Percentiles rank a stretch among this genome's conserved stretches.
Conservation (phyloP, 2,888 invertebrate genomes). For the Drosophila longiperda region DNA sequence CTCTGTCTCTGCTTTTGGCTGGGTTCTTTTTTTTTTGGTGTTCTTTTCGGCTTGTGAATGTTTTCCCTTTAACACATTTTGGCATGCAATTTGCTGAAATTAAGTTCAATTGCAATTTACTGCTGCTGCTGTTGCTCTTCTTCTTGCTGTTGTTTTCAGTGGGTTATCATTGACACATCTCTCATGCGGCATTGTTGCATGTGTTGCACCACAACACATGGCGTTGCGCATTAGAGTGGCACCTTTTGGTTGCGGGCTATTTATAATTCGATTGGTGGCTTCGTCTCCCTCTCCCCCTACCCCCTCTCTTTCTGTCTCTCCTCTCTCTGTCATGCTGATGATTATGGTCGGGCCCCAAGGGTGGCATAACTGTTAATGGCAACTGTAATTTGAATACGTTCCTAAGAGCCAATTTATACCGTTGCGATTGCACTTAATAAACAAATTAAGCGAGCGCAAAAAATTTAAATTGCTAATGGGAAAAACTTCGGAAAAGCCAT, state of each 20-base stretch:
- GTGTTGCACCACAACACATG: constrained; percentile 40
- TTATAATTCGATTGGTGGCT: constrained; percentile 48
- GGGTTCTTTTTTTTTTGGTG: constrained; percentile 6
- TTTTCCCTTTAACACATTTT: constrained; percentile 85
- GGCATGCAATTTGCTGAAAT: constrained; percentile 85
- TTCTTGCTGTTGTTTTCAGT: constrained; percentile 36
- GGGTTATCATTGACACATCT: constrained; percentile 37
- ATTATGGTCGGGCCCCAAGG: constrained; percentile 18
- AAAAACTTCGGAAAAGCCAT: neutral
- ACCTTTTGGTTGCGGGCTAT: constrained; percentile 46
- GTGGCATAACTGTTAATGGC: constrained; percentile 65
- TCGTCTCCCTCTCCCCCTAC: neutral
- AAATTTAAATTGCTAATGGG: neutral
- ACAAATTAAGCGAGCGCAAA: neutral
- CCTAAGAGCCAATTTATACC: constrained; percentile 9
- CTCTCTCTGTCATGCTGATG: constrained; percentile 17
- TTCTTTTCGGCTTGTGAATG: constrained; percentile 43
- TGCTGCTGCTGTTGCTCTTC: constrained; percentile 32
- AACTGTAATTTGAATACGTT: constrained; percentile 55
- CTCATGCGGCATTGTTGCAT: constrained; percentile 50
- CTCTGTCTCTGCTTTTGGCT: neutral
- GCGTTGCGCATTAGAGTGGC: constrained; percentile 64
- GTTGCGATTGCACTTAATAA: constrained; percentile 13
- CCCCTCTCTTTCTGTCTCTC: neutral
- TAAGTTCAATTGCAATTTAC: constrained; percentile 84